Percentiles rank a stretch among this genome's conserved stretches.
Conservation (phyloP, 2,113 vertebrate genomes). For the Brachyistius frenatus region DNA sequence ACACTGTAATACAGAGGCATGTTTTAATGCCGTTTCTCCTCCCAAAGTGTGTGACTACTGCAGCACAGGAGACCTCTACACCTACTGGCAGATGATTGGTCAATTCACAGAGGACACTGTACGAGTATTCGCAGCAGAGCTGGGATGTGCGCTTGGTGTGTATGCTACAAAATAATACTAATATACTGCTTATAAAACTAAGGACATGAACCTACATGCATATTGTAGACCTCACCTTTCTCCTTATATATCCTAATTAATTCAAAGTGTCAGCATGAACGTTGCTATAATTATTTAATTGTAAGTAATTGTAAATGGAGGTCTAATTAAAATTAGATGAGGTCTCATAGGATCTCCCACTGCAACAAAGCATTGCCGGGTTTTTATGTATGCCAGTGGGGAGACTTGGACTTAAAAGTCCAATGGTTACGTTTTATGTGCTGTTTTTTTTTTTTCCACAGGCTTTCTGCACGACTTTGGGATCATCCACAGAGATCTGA, state of each 20-base stretch:
- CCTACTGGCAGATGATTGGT: constrained; percentile 91
- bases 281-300: constrained; percentile 20
- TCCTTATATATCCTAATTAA: constrained; percentile 17
- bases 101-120: constrained; percentile 87
- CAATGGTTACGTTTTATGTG: neutral
- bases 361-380: neutral
- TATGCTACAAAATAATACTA: constrained; percentile 10
- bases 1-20: neutral
- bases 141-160: constrained; percentile 93
- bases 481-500: constrained; percentile 94
- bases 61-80: constrained; percentile 92
- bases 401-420: neutral
- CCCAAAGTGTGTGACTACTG: constrained; percentile 94
- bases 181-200: neutral
- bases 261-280: neutral
- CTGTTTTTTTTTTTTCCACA: constrained; percentile 56
- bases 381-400: neutral
- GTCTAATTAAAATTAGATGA: constrained; percentile 42
- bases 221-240: neutral
- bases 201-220: neutral
- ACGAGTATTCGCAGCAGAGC: constrained; percentile 92
- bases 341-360: constrained; percentile 18
- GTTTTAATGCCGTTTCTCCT: constrained; percentile 33
- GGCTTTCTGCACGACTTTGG: constrained; percentile 95
- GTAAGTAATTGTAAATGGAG: constrained; percentile 27